phyloP scores from a whole-genome alignment of 1,140 invertebrate species.

The Nymphalis io region DNA sequence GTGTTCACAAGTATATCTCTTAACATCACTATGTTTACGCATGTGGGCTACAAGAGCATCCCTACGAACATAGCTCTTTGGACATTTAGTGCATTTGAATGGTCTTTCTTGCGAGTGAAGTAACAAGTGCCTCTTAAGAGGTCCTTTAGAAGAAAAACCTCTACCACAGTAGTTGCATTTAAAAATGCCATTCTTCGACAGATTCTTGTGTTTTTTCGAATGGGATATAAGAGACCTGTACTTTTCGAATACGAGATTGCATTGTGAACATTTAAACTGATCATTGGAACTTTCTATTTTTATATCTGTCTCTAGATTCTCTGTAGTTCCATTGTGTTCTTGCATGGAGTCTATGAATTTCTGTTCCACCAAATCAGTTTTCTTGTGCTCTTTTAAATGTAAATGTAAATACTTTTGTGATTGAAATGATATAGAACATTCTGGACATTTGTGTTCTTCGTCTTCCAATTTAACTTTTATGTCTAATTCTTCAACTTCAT shows the following conservation, averaged over 20 bases:
- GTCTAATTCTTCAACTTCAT: slow-evolving; percentile 14
- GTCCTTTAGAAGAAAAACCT: slow-evolving; percentile 61
- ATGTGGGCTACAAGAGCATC: slow-evolving; percentile 82
- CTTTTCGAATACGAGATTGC: slow-evolving; percentile 47
- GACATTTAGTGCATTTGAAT: slow-evolving; percentile 71
- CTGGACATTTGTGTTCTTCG: slow-evolving; percentile 52
- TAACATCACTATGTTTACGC: slow-evolving; percentile 81
- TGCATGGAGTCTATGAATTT: not conserved
- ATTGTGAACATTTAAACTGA: slow-evolving; percentile 20
- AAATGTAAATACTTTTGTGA: slow-evolving; percentile 55
- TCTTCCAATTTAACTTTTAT: slow-evolving; percentile 43
- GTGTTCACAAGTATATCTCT: slow-evolving; percentile 82
- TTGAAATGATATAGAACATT: slow-evolving; percentile 58
- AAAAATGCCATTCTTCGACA: slow-evolving; percentile 23
- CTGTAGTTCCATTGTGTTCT: not conserved
- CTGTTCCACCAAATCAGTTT: not conserved
- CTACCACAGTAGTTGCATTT: slow-evolving; percentile 68
- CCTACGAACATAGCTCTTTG: slow-evolving; percentile 80
- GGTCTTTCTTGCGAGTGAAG: slow-evolving; percentile 60
- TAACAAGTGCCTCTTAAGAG: slow-evolving; percentile 68
- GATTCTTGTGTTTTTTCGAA: slow-evolving; percentile 48
- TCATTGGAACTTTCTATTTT: not conserved
- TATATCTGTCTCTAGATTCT: not conserved
- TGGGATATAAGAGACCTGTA: slow-evolving; percentile 59
- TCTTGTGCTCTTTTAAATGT: slow-evolving; percentile 49